Evolutionary conservation across 2,113 vertebrate genomes (phyloP).

Genomic region (Megaceryle torquata): DNA sequence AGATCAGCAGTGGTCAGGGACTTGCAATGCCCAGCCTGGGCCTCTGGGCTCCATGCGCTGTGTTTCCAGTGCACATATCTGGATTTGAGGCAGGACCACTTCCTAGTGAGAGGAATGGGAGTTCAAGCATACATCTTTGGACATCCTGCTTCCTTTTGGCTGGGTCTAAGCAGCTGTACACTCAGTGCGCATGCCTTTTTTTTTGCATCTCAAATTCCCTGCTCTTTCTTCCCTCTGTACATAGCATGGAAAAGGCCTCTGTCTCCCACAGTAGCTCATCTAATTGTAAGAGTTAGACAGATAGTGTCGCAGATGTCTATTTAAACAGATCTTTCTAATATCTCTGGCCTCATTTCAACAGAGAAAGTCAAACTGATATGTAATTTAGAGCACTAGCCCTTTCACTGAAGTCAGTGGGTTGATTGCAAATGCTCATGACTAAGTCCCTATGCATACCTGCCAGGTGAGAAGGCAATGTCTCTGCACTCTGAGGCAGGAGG

Average conservation of each 20-base stretch:
- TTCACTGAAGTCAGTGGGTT: not conserved
- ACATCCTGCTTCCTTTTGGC: not conserved
- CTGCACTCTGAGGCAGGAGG: not conserved
- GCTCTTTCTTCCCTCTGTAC: not conserved
- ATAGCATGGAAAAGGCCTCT: not conserved
- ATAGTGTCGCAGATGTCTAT: not conserved
- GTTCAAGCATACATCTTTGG: not conserved
- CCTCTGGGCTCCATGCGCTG: not conserved
- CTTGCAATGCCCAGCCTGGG: not conserved
- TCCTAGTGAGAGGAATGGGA: not conserved
- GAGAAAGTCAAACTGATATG: not conserved
- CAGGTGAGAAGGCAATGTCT: not conserved
- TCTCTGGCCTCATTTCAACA: not conserved
- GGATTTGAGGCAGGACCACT: not conserved
- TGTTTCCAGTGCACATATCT: rapidly evolving
- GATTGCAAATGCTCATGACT: not conserved
- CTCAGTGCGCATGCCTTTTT: not conserved
- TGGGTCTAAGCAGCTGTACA: not conserved
- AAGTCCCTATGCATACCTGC: not conserved
- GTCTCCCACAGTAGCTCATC: not conserved
- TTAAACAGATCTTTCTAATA: not conserved
- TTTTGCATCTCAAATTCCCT: not conserved
- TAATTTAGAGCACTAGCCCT: not conserved
- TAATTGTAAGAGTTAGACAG: not conserved
- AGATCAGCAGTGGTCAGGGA: not conserved